A percentile compares a stretch with the other conserved stretches of the same genome.
phyloP scores from a whole-genome alignment of 2,888 invertebrate species.

The Bugula neritina region DNA sequence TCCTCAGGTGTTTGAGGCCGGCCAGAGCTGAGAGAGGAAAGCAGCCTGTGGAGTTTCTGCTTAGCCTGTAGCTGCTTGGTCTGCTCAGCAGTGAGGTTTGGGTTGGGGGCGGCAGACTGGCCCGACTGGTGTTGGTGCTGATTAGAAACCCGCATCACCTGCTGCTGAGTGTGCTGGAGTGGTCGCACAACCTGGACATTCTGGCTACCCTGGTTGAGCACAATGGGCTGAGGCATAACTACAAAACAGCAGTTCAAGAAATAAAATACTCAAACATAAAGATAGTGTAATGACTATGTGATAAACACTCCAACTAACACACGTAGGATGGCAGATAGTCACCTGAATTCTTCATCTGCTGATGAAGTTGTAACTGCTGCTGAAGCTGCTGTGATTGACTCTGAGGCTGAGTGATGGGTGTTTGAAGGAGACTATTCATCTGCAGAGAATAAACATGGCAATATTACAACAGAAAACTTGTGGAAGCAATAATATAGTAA shows the following conservation, averaged over 20 bases:
- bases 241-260: neutral
- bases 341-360: neutral
- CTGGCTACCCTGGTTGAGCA: constrained; percentile 17
- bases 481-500: neutral
- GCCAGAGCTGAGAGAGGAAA: neutral
- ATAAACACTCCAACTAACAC: neutral
- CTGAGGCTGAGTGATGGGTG: neutral
- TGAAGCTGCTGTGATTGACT: constrained; percentile 14
- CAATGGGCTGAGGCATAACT: constrained; percentile 8
- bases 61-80: neutral
- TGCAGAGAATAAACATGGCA: neutral
- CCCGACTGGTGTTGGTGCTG: neutral
- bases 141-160: neutral
- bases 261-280: neutral
- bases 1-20: neutral
- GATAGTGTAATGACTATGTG: neutral
- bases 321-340: neutral
- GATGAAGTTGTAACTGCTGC: neutral
- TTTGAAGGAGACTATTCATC: neutral
- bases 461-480: neutral
- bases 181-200: constrained; percentile 19
- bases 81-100: neutral
- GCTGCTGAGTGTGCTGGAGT: neutral
- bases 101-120: neutral
- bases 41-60: neutral